Base-by-base conservation (phyloP, 35 echinoderm and acorn worm species). In the Amphiura filiformis region DNA sequence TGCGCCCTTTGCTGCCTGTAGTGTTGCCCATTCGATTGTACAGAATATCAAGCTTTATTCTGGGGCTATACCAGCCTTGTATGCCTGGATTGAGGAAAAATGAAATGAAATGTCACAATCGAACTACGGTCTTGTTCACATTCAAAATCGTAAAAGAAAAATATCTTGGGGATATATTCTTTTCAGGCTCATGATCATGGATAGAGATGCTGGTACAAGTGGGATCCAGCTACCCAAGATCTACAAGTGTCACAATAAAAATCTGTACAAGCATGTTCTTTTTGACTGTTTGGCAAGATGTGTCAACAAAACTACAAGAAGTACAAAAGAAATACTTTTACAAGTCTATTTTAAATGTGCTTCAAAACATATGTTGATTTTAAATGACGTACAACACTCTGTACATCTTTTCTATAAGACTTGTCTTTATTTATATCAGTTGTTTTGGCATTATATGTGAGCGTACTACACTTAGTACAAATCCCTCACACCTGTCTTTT, bases 401-500 rank as follows among this genome's bases (percentile, higher is more conserved):
- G 7, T 18, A n/a, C 61, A 70, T 4, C 26, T 18, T 30, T 15
- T 70, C 61, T 23, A 70, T n/a, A n/a, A 2, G 61, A 26, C 28
- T 70, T 70, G 28, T 70, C 28, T n/a, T 11, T 23, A 26, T n/a
- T 18, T n/a, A n/a, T n/a, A 70, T 70, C 61, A 15, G 26, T 18
- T 15, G 26, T 26, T 30, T 30, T 70, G 17, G 17, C 61, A 30
- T 70, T 30, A 30, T 32, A 80, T 39, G 4, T 80, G 34, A 17
- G 3, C 4, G 34, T 36, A 7, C 14, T 37, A 36, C 86, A 88
- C 32, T 78, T 76, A 34, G 32, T 47, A 35, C 86, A 88, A 0
- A 33, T 22, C 76, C 39, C 32, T 88, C 28, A 31, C 86, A 88
- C n/a, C 11, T 33, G 34, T 88, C 76, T 1, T n/a, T n/a, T n/a